Evolutionary conservation across 2,888 invertebrate genomes (phyloP), one percentile per base, ranked within the genome.

Genomic region (Diarsia dahlii): DNA sequence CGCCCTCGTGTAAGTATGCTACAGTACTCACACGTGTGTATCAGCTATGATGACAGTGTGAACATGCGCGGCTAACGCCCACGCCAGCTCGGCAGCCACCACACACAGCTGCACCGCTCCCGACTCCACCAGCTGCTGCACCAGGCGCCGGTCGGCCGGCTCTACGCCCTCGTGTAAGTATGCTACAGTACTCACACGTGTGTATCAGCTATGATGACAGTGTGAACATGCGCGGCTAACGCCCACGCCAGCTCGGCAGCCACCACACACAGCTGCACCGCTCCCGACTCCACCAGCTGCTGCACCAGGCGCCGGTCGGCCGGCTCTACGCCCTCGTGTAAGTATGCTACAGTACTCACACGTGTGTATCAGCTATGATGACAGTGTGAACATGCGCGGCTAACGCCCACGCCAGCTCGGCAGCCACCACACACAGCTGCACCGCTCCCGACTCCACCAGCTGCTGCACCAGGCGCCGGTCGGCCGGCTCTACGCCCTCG

Each of bases 1-100:
- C 97, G 15, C 99, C 99, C 96, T 99, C 99, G 94, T 99, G 99
- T 69, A 99, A 97, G 94, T 99, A 99, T 0, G 99, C 99, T 23
- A 99, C 99, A 28, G 28, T 45, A 63, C 95, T 94, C 71, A 96
- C 96, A 92, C 92, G 93, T 99, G 99, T 0, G 99, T 99, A 91
- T 99, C 99, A 97, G 99, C 99, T 60, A 99, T 98, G 67, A 99
- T 97, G 48, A 99, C 99, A n/a, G 99, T 97, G 95, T 99, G 99
- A 0, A 99, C 98, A 73, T 98, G 98, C 74, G 99, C 98, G 77
- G 98, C 98, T 86, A 99, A 97, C 23, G 98, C 98, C 99, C 99
- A 99, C 90, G 99, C 99, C 54, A 99, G 97, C 91, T 98, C 99
- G 3, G 99, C 97, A 0, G 99, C 99, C 1, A 99, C 98, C 4